Conservation (phyloP, 2,797 vertebrate genomes). For the Holocentrus rufus region DNA sequence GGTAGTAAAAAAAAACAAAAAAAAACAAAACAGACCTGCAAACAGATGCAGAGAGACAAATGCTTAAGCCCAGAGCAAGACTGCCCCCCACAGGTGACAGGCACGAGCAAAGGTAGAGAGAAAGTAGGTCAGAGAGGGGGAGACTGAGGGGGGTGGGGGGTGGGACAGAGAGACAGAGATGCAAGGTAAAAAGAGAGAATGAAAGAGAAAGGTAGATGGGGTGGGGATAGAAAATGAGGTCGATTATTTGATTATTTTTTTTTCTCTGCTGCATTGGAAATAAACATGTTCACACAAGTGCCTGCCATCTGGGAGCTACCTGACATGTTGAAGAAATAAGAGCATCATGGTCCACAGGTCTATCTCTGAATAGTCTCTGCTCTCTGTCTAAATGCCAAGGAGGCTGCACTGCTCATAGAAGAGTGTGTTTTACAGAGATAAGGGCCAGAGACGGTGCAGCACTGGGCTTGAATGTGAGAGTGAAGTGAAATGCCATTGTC, state of each 20-base stretch:
- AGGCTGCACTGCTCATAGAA: slow-evolving; percentile 6
- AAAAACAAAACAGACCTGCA: slow-evolving; percentile 16
- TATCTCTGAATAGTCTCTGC: slow-evolving; percentile 31
- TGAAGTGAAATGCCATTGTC: slow-evolving; percentile 14
- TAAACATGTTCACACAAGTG: slow-evolving; percentile 18
- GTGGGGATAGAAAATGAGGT: background rate
- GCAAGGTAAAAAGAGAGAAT: slow-evolving; percentile 21
- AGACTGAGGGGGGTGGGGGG: slow-evolving; percentile 10
- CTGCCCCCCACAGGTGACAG: slow-evolving; percentile 74
- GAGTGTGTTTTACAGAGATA: slow-evolving; percentile 31
- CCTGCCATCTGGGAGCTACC: slow-evolving; percentile 6
- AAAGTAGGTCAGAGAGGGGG: slow-evolving; percentile 72
- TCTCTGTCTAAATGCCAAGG: slow-evolving; percentile 29
- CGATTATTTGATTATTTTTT: slow-evolving; percentile 14
- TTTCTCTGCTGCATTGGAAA: slow-evolving; percentile 11
- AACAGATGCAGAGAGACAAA: slow-evolving; percentile 32
- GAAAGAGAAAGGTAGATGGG: background rate
- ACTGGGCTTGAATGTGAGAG: slow-evolving; percentile 10
- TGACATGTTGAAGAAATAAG: slow-evolving; percentile 28
- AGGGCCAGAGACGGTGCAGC: background rate
- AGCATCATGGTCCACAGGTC: background rate
- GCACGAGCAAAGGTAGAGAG: slow-evolving; percentile 36
- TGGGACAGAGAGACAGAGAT: slow-evolving; percentile 19
- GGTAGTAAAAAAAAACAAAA: background rate
- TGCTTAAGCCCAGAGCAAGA: slow-evolving; percentile 50